Base-by-base conservation (phyloP, 1,140 invertebrate genomes). In the Habropoda laboriosa region DNA sequence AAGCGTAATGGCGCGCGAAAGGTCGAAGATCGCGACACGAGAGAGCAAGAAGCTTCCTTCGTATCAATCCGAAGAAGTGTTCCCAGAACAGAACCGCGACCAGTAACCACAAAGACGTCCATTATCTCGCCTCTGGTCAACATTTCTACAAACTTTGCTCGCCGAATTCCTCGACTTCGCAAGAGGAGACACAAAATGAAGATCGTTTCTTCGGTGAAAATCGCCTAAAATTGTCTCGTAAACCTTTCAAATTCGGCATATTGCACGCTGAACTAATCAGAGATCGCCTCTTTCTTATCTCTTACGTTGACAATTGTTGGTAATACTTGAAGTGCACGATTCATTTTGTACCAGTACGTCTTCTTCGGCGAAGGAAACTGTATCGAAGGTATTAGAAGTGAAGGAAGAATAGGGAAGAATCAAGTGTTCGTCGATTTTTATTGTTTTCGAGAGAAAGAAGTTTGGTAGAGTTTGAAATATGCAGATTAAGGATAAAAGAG, bases 401-500 rank as follows among this genome's bases (percentile, higher is more conserved):
- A 4, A 55, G 1, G 8, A 2, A 55, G 10, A 12, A 32, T 18
- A n/a, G n/a, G 5, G 7, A 61, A 63, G 18, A 38, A n/a, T 74
- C 57, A 68, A 67, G 7, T 30, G 13, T 58, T 49, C 16, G 6
- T 4, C 10, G 0, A 35, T 21, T 6, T 38, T 0, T 47, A 45
- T 7, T 13, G 35, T 24, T 7, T 42, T 18, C n/a, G 3, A 81
- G 24, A 4, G 57, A 16, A 6, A 21, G 35, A 49, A n/a, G n/a
- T n/a, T n/a, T 35, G 10, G 13, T 40, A 71, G 16, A 5, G 53
- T n/a, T n/a, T n/a, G 6, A 55, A 77, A 60, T 0, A 91, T 92
- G 90, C 90, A 90, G 70, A 92, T 90, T 79, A 91, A 81, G 86
- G 91, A 84, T 60, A 94, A 94, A 83, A 91, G 90, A 74, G 93